A percentile compares a stretch with the other conserved stretches of the same genome.
phyloP scores from a whole-genome alignment of 2,797 vertebrate species.

The Sebastes oblongus region DNA sequence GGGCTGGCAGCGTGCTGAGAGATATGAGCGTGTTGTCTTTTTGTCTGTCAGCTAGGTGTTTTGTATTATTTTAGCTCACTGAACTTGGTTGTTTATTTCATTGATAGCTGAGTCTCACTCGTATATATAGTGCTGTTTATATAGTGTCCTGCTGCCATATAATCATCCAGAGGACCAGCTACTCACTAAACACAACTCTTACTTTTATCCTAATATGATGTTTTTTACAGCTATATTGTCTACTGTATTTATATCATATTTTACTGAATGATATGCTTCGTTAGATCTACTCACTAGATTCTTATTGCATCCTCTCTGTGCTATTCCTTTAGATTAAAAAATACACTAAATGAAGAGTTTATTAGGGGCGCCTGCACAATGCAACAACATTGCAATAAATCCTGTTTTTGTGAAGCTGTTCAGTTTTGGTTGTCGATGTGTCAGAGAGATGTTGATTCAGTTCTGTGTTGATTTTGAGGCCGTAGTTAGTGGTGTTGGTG shows the following conservation, averaged over 20 bases:
- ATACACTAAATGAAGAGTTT: too few relatives aligned
- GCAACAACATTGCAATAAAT: too few relatives aligned
- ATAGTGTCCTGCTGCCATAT: neutral
- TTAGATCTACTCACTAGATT: too few relatives aligned
- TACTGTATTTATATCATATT: neutral
- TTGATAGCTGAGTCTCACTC: neutral
- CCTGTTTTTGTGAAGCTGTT: too few relatives aligned
- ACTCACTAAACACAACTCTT: neutral
- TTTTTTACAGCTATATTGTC: neutral
- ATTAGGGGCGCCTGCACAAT: too few relatives aligned
- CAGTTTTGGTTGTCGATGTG: too few relatives aligned
- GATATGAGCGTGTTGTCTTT: slow-evolving; percentile 6
- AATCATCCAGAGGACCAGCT: neutral
- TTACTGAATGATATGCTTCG: neutral
- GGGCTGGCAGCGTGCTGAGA: neutral
- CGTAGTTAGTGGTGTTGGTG: too few relatives aligned
- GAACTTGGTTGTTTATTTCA: neutral
- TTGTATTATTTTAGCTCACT: neutral
- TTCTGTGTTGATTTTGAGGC: too few relatives aligned
- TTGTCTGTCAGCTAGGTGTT: neutral
- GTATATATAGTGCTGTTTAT: neutral
- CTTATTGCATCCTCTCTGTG: too few relatives aligned
- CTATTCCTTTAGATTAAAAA: too few relatives aligned
- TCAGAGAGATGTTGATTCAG: too few relatives aligned
- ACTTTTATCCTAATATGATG: too few relatives aligned